Percentiles rank a stretch among this genome's conserved stretches.
Conservation (phyloP, 2,113 vertebrate genomes). For the Thermophis baileyi region DNA sequence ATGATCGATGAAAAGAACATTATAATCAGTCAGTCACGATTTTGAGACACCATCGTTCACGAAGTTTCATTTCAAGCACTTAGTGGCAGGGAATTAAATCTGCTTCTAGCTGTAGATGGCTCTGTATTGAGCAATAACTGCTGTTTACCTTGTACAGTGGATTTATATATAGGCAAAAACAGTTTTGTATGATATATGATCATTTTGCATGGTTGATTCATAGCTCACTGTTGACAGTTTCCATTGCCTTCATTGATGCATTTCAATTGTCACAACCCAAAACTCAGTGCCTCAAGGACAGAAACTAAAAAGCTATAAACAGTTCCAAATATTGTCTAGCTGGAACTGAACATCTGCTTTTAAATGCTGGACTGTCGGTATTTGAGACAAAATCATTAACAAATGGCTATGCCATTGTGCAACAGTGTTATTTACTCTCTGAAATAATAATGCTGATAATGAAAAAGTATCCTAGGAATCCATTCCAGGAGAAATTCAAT, state of each 20-base stretch:
- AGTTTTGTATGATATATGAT: background rate
- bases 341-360: background rate
- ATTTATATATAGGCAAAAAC: background rate
- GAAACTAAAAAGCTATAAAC: background rate
- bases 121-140: background rate
- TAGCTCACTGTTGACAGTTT: background rate
- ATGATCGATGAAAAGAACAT: background rate
- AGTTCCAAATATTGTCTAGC: background rate
- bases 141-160: background rate
- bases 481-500: background rate
- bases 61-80: constrained; percentile 7
- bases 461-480: background rate
- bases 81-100: background rate
- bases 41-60: constrained; percentile 35
- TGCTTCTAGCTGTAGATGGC: constrained; percentile 9
- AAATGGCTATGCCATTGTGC: constrained; percentile 14
- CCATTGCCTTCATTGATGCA: background rate
- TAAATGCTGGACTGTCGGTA: constrained; percentile 15
- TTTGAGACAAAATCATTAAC: constrained; percentile 19
- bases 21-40: background rate
- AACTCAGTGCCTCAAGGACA: constrained; percentile 33
- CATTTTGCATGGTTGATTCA: constrained; percentile 1
- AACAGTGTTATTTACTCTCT: background rate
- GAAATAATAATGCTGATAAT: background rate
- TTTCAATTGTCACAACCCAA: background rate